Base-by-base conservation (phyloP, 2,888 invertebrate genomes). In the Scaeva pyrastri region DNA sequence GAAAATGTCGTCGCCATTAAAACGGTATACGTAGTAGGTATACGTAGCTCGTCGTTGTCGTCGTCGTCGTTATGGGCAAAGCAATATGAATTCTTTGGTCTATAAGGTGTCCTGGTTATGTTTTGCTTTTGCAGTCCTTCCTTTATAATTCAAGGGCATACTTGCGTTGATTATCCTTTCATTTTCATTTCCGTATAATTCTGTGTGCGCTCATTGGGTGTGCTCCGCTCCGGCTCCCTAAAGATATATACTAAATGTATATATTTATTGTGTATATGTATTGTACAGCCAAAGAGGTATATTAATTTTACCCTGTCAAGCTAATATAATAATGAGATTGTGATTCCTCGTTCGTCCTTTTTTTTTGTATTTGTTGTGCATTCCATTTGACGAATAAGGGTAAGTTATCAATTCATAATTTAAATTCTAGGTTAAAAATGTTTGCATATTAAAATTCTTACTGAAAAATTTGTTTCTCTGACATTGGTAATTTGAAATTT, bases 91-190 rank as follows among this genome's bases (percentile, higher is more conserved):
- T 62, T 41, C 48, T 48, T 62, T 58, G 55, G 14, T 14, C 12
- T 14, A 31, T n/a, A 11, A 5, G 10, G 48, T 48, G 31, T 7
- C 7, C 31, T 48, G 19, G 16, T 16, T 43, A 11, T 52, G 8
- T 64, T 64, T 70, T 21, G 45, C 8, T 41, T 58, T 58, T 31
- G 36, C 64, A 66, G 56, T 36, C 75, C 58, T 79, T 50, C 79
- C 58, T 79, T 50, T 72, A 84, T 84, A 79, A 84, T 84, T 79
- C 84, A 84, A 84, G 84, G 79, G 66, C 75, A 78, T 52, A 78
- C 79, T 84, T 84, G 79, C 79, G 64, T 55, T 84, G 79, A 84
- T 79, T 84, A 84, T 79, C 84, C 79, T 79, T 84, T 84, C 78
- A 84, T 84, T 74, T 74, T 74, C 74, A 74, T 75, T 82, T 82